phyloP scores from a whole-genome alignment of 2,888 invertebrate species.

The Stenotaenia linearis region DNA sequence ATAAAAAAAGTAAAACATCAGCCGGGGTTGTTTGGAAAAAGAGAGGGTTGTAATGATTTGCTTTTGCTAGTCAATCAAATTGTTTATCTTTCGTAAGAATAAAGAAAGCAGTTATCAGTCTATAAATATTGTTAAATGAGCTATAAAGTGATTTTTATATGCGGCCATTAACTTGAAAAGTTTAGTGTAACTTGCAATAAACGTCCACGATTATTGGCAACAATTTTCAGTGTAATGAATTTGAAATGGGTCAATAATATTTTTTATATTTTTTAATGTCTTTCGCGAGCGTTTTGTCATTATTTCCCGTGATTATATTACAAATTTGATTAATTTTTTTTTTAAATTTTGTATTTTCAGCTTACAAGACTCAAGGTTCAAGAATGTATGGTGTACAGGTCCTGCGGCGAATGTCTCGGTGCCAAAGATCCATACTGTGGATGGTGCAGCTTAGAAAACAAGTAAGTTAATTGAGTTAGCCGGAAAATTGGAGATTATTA shows the following conservation, averaged over 20 bases:
- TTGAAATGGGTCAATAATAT: not conserved
- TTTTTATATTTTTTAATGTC: not conserved
- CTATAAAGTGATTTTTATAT: slow-evolving; percentile 13
- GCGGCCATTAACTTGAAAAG: slow-evolving; percentile 19
- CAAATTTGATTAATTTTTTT: not conserved
- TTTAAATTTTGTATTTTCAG: slow-evolving; percentile 45
- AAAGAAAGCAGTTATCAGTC: not conserved
- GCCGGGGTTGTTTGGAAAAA: not conserved
- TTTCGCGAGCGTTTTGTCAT: no score
- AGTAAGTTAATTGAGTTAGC: slow-evolving; percentile 51
- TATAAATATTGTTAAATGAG: slow-evolving; percentile 17
- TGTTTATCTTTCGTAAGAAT: not conserved
- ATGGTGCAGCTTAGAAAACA: slow-evolving; percentile 94
- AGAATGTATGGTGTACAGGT: slow-evolving; percentile 84
- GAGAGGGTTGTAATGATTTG: not conserved
- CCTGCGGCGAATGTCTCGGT: slow-evolving; percentile 84
- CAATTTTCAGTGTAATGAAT: not conserved
- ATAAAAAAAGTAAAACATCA: not conserved
- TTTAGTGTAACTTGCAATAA: slow-evolving; percentile 12
- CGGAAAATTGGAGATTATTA: not conserved
- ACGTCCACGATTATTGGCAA: slow-evolving; percentile 1
- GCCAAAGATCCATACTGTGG: slow-evolving; percentile 96
- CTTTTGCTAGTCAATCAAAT: not conserved
- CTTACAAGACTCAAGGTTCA: slow-evolving; percentile 87
- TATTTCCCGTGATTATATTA: no score